Evolutionary conservation across 2,113 vertebrate genomes (phyloP), one percentile per base, ranked within the genome.

Genomic region (Semnopithecus entellus): DNA sequence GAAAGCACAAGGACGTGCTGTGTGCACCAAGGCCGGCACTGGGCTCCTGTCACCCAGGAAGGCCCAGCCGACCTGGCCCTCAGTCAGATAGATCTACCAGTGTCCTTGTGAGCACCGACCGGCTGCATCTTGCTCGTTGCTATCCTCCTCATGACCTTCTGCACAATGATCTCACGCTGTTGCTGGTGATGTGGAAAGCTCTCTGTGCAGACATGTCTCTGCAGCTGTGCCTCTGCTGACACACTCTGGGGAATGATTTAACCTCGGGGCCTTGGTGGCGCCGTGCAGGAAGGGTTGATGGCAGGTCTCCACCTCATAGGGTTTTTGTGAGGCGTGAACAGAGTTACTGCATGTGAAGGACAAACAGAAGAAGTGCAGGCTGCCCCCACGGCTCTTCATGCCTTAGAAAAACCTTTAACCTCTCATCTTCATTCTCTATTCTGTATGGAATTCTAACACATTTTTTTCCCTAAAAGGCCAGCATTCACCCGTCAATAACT

Each of bases 11-110:
- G 30, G 32, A 81, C 3, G 13, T 4, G 38, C 32, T 45, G 48
- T 20, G 12, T 2, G 1, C 48, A 38, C 23, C 40, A 9, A 30
- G 11, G 57, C 25, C 0, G 25, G n/a, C 13, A 11, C 5, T 14
- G 61, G 16, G 12, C 12, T 22, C 5, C 72, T 14, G 23, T 14
- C 40, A 13, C 23, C 25, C 10, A 9, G 38, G 20, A 16, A n/a
- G 32, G 32, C 16, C 66, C 13, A 32, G 64, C 6, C 5, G 0
- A 30, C 14, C 30, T 72, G 35, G 12, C 61, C 61, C 61, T 64
- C 27, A 2, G 61, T 64, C 27, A 64, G 61, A 64, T 32, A 64
- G 61, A 64, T 64, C 61, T 30, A 64, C 61, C 61, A 64, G 27
- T 32, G 61, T 32, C 61, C 61, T 64, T 6, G 61, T 64, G 27